Base-by-base conservation (phyloP, 2,888 invertebrate genomes). In the Cremastinae sp. region DNA sequence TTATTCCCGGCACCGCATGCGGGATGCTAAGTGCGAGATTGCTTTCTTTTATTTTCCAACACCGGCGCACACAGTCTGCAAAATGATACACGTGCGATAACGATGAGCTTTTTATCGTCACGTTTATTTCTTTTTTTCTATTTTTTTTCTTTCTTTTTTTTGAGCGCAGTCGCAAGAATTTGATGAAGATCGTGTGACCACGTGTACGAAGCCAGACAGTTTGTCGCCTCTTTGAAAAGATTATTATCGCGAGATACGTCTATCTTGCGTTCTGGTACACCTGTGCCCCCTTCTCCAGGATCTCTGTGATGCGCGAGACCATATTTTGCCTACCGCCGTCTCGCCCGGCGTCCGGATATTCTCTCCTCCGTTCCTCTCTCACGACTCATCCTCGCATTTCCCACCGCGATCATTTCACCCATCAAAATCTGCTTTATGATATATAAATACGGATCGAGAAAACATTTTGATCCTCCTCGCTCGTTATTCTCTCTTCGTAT, bases 401-500 rank as follows among this genome's bases (percentile, higher is more conserved):
- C 37, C 45, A 56, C 62, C 45, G 59, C 58, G 56, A 56, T 51
- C 59, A 43, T 20, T n/a, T 35, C 43, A 8, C 65, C 72, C 35
- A 12, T 43, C 53, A 37, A 73, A 65, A 28, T 28, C 2, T 28
- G 28, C 28, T 45, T 9, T 28, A 20, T 22, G 22, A 16, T 35
- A 9, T 9, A 37, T 35, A n/a, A 2, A 12, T 12, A 55, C 28
- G 2, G 8, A 12, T n/a, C 53, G 16, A 45, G n/a, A 1, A 10
- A 28, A 41, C 28, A 37, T 49, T 8, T 16, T 10, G 8, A 35
- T 69, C 7, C 41, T 41, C 58, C 59, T 28, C 16, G 12, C 28
- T 47, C 62, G 66, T 53, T 64, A 75, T 75, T 56, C 72, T 73
- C 76, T 73, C 14, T 45, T 1, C 20, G 37, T 16, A 43, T 28